Conservation (phyloP, 2,888 invertebrate species). For the Spatulosminthurus flaviceps region DNA sequence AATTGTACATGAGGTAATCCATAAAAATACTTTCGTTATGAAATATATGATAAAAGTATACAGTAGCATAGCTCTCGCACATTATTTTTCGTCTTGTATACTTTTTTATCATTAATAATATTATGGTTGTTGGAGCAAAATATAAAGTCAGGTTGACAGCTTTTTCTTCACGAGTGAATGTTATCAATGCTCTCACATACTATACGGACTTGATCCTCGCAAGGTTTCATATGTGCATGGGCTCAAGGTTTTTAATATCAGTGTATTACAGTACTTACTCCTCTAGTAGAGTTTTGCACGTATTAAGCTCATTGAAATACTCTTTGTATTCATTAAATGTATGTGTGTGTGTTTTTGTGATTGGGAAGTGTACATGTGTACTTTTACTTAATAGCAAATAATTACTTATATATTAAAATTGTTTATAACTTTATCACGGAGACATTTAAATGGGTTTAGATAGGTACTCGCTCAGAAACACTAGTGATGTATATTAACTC, state of each 20-base stretch:
- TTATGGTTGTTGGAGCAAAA: not conserved
- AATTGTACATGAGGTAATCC: conserved; percentile 25
- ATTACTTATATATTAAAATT: no score
- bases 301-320: conserved; percentile 1
- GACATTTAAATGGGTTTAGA: no score
- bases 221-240: not conserved
- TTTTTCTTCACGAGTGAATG: not conserved
- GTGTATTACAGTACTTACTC: not conserved
- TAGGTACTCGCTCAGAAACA: no score
- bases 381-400: no score
- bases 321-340: not conserved
- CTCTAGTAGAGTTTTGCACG: not conserved
- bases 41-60: no score
- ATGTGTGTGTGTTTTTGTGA: no score
- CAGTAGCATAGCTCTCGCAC: no score
- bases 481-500: no score
- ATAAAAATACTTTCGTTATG: conserved; percentile 12
- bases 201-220: no score
- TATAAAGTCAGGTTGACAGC: conserved; percentile 1
- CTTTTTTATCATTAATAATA: not conserved
- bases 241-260: not conserved
- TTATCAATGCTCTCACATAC: not conserved
- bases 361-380: no score
- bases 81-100: not conserved
- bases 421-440: no score